Evolutionary conservation across 2,113 vertebrate species (phyloP), one percentile per base, ranked within the genome.

Genomic region (Pedetes capensis): DNA sequence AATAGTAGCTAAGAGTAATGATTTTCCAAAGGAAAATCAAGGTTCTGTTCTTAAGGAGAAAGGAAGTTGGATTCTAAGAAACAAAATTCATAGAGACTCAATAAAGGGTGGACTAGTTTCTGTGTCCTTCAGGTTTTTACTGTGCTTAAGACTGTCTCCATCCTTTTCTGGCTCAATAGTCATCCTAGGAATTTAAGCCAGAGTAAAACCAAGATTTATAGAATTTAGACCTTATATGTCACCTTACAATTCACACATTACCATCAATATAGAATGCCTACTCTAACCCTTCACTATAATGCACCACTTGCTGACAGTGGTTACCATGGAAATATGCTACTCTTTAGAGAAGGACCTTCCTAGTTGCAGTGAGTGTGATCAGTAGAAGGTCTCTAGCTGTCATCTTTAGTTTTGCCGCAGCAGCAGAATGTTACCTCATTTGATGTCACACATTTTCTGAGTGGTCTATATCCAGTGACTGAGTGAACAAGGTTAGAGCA

Each of bases 101-200:
- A 7, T 42, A 55, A 64, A 14, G 32, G 34, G 59, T 8, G 27
- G 1, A 12, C 37, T 39, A 3, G 0, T 1, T 2, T 16, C 51
- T 47, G 18, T 80, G 10, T 51, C 37, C 11, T 49, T 55, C 23
- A n/a, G 2, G 18, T 14, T 2, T 32, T 25, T 53, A 39, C 18
- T 6, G 13, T 32, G 6, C 17, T 76, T 22, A 29, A 61, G 12
- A n/a, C 39, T 42, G 13, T 0, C 8, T 84, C 34, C n/a, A 5
- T 34, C 25, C 53, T 80, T 83, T 23, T 20, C 25, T 78, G 23
- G 8, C 47, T 83, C 55, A 68, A 74, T 27, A 68, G 4, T 2
- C 17, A 37, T 72, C 3, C n/a, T 42, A 51, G 17, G 37, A 93
- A 61, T 79, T 87, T 87, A 27, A 71, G 16, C 14, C 14, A 63